Evolutionary conservation across 1,140 invertebrate species (phyloP).

Genomic region (Cecropterus lyciades): DNA sequence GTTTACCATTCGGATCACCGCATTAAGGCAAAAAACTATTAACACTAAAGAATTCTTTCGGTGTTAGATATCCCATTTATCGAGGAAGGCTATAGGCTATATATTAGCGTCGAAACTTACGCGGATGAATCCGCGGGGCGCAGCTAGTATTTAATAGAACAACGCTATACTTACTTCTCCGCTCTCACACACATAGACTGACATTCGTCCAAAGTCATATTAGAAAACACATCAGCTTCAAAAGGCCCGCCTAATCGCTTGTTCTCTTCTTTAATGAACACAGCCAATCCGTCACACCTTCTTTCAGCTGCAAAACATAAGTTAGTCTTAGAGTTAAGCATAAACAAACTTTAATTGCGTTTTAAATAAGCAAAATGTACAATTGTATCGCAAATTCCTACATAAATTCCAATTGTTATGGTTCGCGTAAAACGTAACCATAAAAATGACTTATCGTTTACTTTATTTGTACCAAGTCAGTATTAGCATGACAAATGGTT

Average conservation of each 20-base stretch:
- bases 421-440: background rate
- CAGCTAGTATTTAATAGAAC: too few relatives aligned
- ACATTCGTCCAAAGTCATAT: constrained; percentile 93
- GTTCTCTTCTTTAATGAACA: constrained; percentile 95
- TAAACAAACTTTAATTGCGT: background rate
- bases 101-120: too few relatives aligned
- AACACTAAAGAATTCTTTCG: too few relatives aligned
- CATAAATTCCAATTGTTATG: background rate
- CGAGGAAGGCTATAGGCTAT: too few relatives aligned
- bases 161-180: constrained; percentile 86
- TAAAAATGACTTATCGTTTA: background rate
- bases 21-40: too few relatives aligned
- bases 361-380: background rate
- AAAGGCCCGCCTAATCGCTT: constrained; percentile 94
- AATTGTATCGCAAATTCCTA: background rate
- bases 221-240: constrained; percentile 93
- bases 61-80: too few relatives aligned
- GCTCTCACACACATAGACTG: constrained; percentile 91
- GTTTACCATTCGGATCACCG: too few relatives aligned
- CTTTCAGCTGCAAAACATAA: constrained; percentile 87
- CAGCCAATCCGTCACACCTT: constrained; percentile 92
- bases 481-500: too few relatives aligned
- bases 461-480: background rate
- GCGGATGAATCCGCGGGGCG: too few relatives aligned
- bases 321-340: background rate